Evolutionary conservation across 1,140 invertebrate genomes (phyloP).

Genomic region (Saccostrea echinata): DNA sequence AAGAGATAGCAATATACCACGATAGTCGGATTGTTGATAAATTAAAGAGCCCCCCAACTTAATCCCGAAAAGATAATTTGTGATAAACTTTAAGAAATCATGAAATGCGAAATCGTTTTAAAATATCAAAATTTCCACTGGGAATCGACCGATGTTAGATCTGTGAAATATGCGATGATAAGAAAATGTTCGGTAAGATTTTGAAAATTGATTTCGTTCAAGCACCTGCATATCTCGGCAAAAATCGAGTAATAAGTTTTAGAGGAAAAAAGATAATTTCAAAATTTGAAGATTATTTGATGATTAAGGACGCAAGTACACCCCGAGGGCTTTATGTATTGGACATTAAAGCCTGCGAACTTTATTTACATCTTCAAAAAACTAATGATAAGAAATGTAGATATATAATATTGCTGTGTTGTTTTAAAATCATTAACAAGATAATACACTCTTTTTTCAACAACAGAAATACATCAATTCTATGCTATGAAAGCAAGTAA

Average conservation of each 20-base stretch:
- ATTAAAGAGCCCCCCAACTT: constrained; percentile 11
- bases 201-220: constrained; percentile 29
- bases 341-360: constrained; percentile 2
- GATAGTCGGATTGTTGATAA: constrained; percentile 17
- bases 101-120: constrained; percentile 38
- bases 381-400: neutral
- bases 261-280: constrained; percentile 33
- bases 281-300: constrained; percentile 34
- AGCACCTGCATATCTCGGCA: constrained; percentile 26
- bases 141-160: constrained; percentile 20
- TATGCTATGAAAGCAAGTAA: too few relatives aligned
- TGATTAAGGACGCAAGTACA: constrained; percentile 36
- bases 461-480: neutral
- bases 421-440: constrained; percentile 1
- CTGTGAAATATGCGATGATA: constrained; percentile 31
- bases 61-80: neutral
- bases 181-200: constrained; percentile 37
- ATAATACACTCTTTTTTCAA: neutral
- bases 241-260: constrained; percentile 32
- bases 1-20: neutral
- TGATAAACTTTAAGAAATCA: constrained; percentile 29
- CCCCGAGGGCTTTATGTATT: constrained; percentile 5
- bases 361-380: constrained; percentile 26
- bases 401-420: constrained; percentile 11
- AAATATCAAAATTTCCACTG: constrained; percentile 39